Base-by-base conservation (phyloP, 2,113 vertebrate genomes). In the Ammodytes dubius region DNA sequence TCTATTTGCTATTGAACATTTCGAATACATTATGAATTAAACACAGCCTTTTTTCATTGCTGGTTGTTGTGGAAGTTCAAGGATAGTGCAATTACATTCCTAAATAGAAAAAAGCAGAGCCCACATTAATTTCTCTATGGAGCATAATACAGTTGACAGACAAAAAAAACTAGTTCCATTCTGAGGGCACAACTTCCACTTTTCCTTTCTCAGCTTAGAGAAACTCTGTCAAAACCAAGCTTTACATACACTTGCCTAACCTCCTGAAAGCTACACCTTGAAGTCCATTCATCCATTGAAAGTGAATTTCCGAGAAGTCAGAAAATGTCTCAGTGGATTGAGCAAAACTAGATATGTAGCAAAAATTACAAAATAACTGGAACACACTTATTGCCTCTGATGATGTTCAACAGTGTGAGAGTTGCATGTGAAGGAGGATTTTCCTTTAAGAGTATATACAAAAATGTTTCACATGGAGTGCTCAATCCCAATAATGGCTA, bases 151-250 rank as follows among this genome's bases (percentile, higher is more conserved):
- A 63, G 54, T 43, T 61, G 14, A 80, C 39, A 76, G 40, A 80
- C 35, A 53, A 27, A 27, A n/a, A 53, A 27, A 27, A n/a, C n/a
- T 15, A 72, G 19, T 43, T 84, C 27, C 35, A 74, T 70, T 74
- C 82, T 67, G 11, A 70, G 6, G n/a, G 5, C 14, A 47, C 4
- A 57, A 40, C 5, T 68, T 66, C 49, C 5, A 17, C 46, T 86
- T 56, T 75, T 71, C 46, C 83, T 56, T 75, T 71, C 10, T 60
- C n/a, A n/a, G 49, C 47, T 61, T n/a, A 13, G 27, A 79, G 43
- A 66, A 69, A 45, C 45, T 46, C n/a, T 6, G 11, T 61, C n/a
- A 40, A 42, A 47, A 68, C 7, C 4, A 63, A 2, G 60, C 0
- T 74, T 77, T 1, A 1, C 5, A 2, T 47, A 37, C 45, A 2